Percentiles rank a stretch among this genome's conserved stretches.
Conservation (phyloP, 2,113 vertebrate species). For the Cyanoderma ruficeps region DNA sequence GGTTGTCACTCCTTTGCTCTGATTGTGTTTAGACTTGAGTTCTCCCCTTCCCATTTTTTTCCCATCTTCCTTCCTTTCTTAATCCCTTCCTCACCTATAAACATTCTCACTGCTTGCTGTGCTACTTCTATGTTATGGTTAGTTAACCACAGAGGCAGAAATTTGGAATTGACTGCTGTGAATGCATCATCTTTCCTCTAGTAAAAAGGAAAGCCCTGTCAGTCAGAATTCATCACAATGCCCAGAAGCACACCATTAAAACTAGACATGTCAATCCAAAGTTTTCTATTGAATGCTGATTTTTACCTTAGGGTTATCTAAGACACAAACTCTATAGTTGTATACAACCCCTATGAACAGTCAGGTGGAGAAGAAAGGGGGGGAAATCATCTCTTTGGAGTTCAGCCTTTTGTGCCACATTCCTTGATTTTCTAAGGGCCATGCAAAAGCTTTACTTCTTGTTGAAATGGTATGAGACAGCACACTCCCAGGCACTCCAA, state of each 20-base stretch:
- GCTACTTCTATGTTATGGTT: neutral
- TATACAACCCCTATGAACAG: neutral
- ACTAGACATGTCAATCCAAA: neutral
- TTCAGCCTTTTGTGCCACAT: neutral
- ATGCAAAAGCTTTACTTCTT: neutral
- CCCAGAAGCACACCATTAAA: neutral
- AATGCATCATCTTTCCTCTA: conserved; percentile 28
- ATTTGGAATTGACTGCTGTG: neutral
- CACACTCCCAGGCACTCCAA: neutral
- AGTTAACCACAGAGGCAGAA: conserved; percentile 28
- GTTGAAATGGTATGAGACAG: neutral
- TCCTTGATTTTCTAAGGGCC: neutral
- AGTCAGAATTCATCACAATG: conserved; percentile 1
- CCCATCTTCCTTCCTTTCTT: neutral
- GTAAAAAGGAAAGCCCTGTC: conserved; percentile 63
- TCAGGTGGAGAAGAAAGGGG: neutral
- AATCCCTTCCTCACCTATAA: conserved; percentile 22
- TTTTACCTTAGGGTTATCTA: neutral
- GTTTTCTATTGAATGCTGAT: neutral
- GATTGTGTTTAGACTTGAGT: neutral
- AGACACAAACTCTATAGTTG: neutral
- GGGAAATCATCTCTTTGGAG: neutral
- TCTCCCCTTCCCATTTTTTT: neutral
- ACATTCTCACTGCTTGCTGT: conserved; percentile 18
- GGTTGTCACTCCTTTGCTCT: neutral